Evolutionary conservation across 2,113 vertebrate species (phyloP).

Genomic region (Seriola aureovittata): DNA sequence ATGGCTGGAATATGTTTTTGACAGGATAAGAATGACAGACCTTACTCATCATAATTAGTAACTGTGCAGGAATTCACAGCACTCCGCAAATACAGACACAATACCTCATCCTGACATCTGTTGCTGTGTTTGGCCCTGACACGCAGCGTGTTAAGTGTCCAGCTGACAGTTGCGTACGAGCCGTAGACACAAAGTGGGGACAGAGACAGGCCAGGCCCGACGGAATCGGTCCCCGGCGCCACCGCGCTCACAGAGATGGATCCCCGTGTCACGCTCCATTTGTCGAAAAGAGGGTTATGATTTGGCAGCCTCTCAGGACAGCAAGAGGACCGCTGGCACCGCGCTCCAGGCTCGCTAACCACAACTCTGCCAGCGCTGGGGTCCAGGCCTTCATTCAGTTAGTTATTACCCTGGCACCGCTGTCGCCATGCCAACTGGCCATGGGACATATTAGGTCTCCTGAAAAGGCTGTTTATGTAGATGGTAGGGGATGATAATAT

Average conservation of each 20-base stretch:
- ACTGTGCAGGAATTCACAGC: not conserved
- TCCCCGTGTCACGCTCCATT: conserved; percentile 53
- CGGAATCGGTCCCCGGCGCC: conserved; percentile 30
- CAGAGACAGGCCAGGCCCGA: conserved; percentile 13
- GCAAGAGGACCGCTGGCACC: conserved; percentile 47
- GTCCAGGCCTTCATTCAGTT: conserved; percentile 21
- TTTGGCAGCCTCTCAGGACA: conserved; percentile 43
- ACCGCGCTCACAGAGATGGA: conserved; percentile 33
- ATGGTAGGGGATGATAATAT: conserved; percentile 34
- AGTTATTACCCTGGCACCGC: conserved; percentile 43
- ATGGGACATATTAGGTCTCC: conserved; percentile 23
- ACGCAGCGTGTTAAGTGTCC: conserved; percentile 28
- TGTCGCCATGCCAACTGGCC: conserved; percentile 32
- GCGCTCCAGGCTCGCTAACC: conserved; percentile 27
- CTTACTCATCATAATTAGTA: not conserved
- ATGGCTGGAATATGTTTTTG: too few species aligned
- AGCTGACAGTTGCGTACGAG: conserved; percentile 46
- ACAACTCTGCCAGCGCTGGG: conserved; percentile 37
- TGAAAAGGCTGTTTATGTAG: conserved; percentile 39
- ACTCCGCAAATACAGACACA: not conserved
- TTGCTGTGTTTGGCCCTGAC: conserved; percentile 32
- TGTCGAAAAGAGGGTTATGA: conserved; percentile 54
- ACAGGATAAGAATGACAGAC: not conserved
- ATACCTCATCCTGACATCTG: conserved; percentile 53
- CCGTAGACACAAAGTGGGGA: conserved; percentile 10